Conservation (phyloP, 2,888 invertebrate genomes). For the Lochmaea crataegi region DNA sequence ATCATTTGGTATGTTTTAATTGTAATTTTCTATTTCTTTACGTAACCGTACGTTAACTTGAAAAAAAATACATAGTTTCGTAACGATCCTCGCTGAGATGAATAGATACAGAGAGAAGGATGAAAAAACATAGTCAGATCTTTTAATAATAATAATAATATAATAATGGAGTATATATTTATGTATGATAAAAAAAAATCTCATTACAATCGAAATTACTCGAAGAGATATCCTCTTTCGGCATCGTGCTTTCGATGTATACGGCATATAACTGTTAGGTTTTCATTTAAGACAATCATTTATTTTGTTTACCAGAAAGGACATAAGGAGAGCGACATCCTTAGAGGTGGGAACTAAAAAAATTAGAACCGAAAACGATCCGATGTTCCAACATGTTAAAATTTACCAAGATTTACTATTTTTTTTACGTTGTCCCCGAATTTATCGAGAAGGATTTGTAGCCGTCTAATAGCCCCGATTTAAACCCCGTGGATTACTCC, state of each 20-base stretch:
- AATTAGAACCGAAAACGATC: too few relatives aligned
- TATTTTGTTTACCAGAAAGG: conserved; percentile 43
- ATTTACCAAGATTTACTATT: too few relatives aligned
- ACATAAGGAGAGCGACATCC: conserved; percentile 23
- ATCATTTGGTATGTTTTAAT: neutral
- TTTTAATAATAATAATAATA: neutral
- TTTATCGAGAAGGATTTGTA: too few relatives aligned
- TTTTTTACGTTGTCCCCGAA: too few relatives aligned
- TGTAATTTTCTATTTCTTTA: neutral
- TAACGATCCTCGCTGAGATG: neutral
- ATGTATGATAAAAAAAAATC: conserved; percentile 30
- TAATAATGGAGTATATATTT: neutral
- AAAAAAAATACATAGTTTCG: neutral
- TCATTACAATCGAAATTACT: conserved; percentile 33
- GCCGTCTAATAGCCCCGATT: too few relatives aligned
- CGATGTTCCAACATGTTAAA: too few relatives aligned
- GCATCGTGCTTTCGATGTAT: neutral
- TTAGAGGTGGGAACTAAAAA: conserved; percentile 19
- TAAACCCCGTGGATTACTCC: too few relatives aligned
- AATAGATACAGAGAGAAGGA: neutral
- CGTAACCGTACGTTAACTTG: too few relatives aligned
- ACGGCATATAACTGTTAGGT: conserved; percentile 33
- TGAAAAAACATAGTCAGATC: too few relatives aligned
- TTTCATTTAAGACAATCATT: conserved; percentile 42
- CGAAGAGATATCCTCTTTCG: neutral